Evolutionary conservation across 2,113 vertebrate species (phyloP).

Genomic region (Motacilla tschutschensis): DNA sequence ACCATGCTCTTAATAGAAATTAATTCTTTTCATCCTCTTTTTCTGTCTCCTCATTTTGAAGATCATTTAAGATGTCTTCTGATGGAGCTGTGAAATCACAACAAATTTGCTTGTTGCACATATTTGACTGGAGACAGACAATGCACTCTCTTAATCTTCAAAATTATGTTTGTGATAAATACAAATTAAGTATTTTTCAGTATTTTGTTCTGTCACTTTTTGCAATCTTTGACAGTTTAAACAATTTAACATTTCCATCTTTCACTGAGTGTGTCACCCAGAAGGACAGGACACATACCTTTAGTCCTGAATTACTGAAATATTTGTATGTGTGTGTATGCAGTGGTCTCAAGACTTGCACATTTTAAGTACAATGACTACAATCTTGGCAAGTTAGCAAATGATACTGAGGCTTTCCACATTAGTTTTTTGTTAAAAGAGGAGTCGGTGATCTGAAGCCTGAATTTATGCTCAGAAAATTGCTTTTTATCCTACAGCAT

Average conservation of each 20-base stretch:
- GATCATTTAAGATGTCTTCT: neutral
- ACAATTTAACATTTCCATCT: neutral
- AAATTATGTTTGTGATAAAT: constrained; percentile 46
- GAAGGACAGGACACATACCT: constrained; percentile 12
- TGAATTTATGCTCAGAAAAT: constrained; percentile 23
- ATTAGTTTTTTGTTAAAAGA: neutral
- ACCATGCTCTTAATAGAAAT: neutral
- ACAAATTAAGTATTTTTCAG: constrained; percentile 9
- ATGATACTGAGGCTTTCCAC: neutral
- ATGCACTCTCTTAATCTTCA: constrained; percentile 1
- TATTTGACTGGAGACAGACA: neutral
- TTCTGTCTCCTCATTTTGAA: neutral
- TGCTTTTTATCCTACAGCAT: constrained; percentile 3
- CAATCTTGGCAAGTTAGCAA: neutral
- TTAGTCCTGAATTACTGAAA: constrained; percentile 42
- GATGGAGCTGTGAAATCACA: neutral
- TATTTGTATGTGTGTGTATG: constrained; percentile 7
- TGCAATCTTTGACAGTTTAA: constrained; percentile 17
- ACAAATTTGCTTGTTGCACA: neutral
- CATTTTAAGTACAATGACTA: neutral
- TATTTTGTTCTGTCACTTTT: neutral
- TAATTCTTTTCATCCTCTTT: neutral
- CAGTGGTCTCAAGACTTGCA: neutral
- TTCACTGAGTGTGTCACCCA: constrained; percentile 23
- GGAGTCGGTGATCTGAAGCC: neutral